A percentile compares a stretch with the other conserved stretches of the same genome.
phyloP scores from a whole-genome alignment of 2,113 vertebrate genomes.

The Rynchops niger region DNA sequence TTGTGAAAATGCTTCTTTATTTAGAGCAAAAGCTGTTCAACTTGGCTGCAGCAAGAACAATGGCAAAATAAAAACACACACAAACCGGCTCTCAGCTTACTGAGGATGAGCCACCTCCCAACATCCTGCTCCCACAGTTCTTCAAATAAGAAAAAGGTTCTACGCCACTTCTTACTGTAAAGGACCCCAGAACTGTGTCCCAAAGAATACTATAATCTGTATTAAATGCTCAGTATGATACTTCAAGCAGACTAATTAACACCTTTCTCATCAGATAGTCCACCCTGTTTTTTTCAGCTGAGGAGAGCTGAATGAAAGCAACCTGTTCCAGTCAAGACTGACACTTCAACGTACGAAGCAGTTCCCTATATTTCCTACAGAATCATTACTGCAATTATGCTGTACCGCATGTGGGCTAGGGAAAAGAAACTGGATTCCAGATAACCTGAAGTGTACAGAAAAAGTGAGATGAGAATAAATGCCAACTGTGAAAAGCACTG shows the following conservation, averaged over 20 bases:
- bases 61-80: neutral
- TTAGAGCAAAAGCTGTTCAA: neutral
- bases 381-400: neutral
- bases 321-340: neutral
- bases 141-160: neutral
- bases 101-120: neutral
- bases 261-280: neutral
- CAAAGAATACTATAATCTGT: neutral
- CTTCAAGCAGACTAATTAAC: neutral
- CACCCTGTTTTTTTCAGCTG: neutral
- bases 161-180: neutral
- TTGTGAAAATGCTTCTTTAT: neutral
- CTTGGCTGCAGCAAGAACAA: neutral
- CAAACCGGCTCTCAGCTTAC: neutral
- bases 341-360: neutral
- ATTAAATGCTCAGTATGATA: neutral
- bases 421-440: neutral
- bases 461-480: neutral
- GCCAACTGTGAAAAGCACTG: neutral
- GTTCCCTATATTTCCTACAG: neutral
- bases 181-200: neutral
- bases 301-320: neutral
- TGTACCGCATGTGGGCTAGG: neutral
- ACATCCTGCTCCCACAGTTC: fast-evolving
- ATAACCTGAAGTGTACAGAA: neutral